A percentile compares a stretch with the other conserved stretches of the same genome.
phyloP scores from a whole-genome alignment of 2,797 vertebrate genomes.

The Potorous gilbertii region DNA sequence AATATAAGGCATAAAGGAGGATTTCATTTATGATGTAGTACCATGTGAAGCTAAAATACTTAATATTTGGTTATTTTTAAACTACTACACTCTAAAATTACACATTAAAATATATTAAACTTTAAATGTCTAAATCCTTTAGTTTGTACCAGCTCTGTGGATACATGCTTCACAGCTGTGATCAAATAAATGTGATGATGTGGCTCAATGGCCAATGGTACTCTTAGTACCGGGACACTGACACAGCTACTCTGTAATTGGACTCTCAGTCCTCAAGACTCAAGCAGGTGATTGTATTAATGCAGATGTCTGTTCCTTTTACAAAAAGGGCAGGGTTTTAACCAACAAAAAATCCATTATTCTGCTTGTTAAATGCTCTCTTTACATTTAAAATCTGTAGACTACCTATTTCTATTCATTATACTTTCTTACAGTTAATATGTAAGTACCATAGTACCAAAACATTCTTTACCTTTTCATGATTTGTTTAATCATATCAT shows the following conservation, averaged over 20 bases:
- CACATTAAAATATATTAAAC: slow-evolving; percentile 60
- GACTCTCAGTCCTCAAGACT: slow-evolving; percentile 37
- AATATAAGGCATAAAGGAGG: not conserved
- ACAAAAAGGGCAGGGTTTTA: slow-evolving; percentile 46
- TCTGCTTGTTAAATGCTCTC: slow-evolving; percentile 52
- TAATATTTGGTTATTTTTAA: slow-evolving; percentile 59
- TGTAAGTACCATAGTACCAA: slow-evolving; percentile 9
- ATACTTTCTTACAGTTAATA: slow-evolving; percentile 6
- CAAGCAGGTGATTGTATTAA: slow-evolving; percentile 64
- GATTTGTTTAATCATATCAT: slow-evolving; percentile 31
- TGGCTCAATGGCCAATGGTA: slow-evolving; percentile 46
- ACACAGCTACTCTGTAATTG: slow-evolving; percentile 49
- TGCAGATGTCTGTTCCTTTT: slow-evolving; percentile 60
- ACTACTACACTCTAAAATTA: slow-evolving; percentile 44
- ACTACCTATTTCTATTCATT: slow-evolving; percentile 8
- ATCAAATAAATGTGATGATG: slow-evolving; percentile 35
- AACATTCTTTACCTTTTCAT: slow-evolving; percentile 47
- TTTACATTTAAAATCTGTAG: slow-evolving; percentile 59
- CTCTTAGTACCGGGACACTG: slow-evolving; percentile 28
- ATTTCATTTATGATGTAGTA: not conserved
- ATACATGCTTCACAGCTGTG: slow-evolving; percentile 55
- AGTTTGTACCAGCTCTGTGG: slow-evolving; percentile 52
- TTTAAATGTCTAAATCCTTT: slow-evolving; percentile 26
- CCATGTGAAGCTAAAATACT: slow-evolving; percentile 45
- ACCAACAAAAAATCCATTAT: slow-evolving; percentile 58